Conservation (phyloP, 2,113 vertebrate genomes). For the Fregata magnificens region DNA sequence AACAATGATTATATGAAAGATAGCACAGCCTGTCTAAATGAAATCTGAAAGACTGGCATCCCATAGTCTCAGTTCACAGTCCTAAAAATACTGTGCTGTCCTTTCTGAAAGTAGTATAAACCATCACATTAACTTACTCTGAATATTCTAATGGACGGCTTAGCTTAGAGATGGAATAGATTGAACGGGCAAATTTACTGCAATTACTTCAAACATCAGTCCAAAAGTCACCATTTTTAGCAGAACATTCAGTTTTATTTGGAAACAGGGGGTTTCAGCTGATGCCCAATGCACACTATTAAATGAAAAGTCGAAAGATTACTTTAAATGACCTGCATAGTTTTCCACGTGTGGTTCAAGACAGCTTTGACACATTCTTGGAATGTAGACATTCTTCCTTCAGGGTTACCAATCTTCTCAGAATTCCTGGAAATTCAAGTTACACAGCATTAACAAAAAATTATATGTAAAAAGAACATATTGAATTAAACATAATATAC, state of each 20-base stretch:
- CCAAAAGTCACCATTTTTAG: neutral
- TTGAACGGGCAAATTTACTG: neutral
- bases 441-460: neutral
- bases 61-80: neutral
- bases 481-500: neutral
- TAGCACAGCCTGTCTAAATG: neutral
- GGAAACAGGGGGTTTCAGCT: neutral
- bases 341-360: neutral
- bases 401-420: neutral
- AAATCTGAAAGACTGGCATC: conserved; percentile 3
- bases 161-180: neutral
- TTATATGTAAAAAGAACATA: neutral
- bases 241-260: neutral
- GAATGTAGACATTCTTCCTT: neutral
- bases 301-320: neutral
- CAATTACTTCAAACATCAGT: neutral
- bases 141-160: neutral
- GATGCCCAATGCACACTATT: neutral
- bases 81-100: conserved; percentile 15
- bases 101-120: conserved; percentile 40
- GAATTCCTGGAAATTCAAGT: neutral
- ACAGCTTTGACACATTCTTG: neutral
- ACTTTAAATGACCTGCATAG: neutral
- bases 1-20: neutral
- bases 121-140: neutral